phyloP scores from a whole-genome alignment of 2,888 invertebrate species.

The Pedicia rivosa region DNA sequence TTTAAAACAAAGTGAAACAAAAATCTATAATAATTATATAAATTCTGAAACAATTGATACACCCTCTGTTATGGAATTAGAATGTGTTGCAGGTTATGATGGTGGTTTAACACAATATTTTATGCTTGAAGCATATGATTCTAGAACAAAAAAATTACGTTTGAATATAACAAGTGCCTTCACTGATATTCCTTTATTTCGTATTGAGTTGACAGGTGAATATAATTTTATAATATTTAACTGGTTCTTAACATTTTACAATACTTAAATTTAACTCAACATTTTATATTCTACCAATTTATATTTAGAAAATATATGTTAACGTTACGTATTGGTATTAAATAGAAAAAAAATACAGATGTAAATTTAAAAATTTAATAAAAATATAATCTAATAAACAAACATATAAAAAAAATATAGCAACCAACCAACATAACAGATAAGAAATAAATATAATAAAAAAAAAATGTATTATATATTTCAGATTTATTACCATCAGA shows the following conservation, averaged over 20 bases:
- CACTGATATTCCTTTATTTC: slow-evolving; percentile 43
- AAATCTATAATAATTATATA: background rate
- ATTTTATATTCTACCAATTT: too few species aligned
- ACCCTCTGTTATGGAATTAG: slow-evolving; percentile 46
- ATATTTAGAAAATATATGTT: too few species aligned
- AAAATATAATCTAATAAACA: background rate
- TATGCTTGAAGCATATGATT: slow-evolving; percentile 66
- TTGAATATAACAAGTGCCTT: slow-evolving; percentile 49
- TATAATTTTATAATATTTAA: slow-evolving; percentile 4
- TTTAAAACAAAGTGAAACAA: too few species aligned
- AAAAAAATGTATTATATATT: too few species aligned
- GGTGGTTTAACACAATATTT: slow-evolving; percentile 79
- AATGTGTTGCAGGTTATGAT: slow-evolving; percentile 77
- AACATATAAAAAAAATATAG: too few species aligned
- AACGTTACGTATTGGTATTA: too few species aligned
- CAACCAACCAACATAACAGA: too few species aligned
- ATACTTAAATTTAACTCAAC: too few species aligned
- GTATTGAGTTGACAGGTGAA: slow-evolving; percentile 33
- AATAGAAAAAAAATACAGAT: too few species aligned
- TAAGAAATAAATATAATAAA: too few species aligned
- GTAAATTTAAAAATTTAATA: background rate
- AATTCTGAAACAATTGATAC: slow-evolving; percentile 4
- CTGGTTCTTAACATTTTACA: too few species aligned
- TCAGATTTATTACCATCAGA: slow-evolving; percentile 30
- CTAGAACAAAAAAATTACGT: slow-evolving; percentile 49